Base-by-base conservation (phyloP, 2,113 vertebrate species). In the Catharus minimus region DNA sequence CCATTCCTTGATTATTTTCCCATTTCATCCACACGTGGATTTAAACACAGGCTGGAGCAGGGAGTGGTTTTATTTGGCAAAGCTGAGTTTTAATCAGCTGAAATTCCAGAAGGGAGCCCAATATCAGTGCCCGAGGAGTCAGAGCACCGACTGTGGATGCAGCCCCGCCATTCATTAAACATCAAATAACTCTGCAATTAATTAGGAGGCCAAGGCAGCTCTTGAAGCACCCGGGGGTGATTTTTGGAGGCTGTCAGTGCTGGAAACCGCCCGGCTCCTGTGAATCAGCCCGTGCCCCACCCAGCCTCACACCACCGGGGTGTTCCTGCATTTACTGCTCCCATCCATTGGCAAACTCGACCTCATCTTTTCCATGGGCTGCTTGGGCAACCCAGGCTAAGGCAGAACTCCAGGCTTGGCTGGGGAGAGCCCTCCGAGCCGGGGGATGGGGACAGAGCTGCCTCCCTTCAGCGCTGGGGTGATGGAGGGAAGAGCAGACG, bases 251-350 rank as follows among this genome's bases (percentile, higher is more conserved):
- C 65, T 86, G 75, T 81, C 56, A 5, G 12, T 11, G 18, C 24
- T 89, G 92, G 87, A 89, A 91, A 75, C 53, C 2, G 38, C 88
- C 52, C 1, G 66, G 89, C 72, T 68, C 20, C 58, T 89, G 74
- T 96, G 92, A 94, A 86, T 93, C 92, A 93, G 79, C 5, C 68
- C 3, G 50, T 3, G 8, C 86, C 85, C 89, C 92, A 88, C 96
- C 92, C 91, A 92, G 30, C 86, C 74, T 75, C 28, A 20, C 88
- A 20, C 8, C 19, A 26, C 62, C 46, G 55, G 2, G 14, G 14
- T 60, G 64, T 88, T 68, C 7, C 38, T 46, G 78, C n/a, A 9
- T 38, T 87, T 33, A 39, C 74, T 38, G 15, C 82, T 76, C 62
- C 62, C 23, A 43, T 36, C 39, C 71, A 3, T 61, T 52, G 86